Evolutionary conservation across 2,797 vertebrate species (phyloP), one percentile per base, ranked within the genome.

Genomic region (Rhinichthys osculus): DNA sequence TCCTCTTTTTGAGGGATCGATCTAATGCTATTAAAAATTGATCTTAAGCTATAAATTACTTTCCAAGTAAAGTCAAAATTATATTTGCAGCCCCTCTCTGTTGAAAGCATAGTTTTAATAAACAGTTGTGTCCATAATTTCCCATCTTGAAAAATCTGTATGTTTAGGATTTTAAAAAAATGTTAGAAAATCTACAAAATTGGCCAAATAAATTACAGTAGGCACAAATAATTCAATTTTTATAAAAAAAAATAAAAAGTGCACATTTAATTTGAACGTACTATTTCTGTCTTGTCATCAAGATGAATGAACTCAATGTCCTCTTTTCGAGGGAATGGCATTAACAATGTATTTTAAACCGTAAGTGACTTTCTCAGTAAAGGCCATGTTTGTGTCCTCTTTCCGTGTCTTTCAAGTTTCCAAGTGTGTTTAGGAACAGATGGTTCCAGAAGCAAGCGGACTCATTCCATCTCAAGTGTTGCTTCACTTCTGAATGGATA

Each of bases 401-500:
- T 73, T 82, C 16, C 7, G 2, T 38, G 14, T 67, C 23, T 35
- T 38, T 30, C 21, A 47, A 70, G 38, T 62, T 42, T 84, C 40
- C 66, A 66, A 73, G 77, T 83, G 66, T 52, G 7, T 30, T 80
- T 73, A 50, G 30, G 78, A 87, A 78, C 81, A 84, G 83, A 78
- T 35, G 77, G 72, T 76, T 80, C 67, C 50, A 23, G 30, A 84
- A 33, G 42, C 1, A 50, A 33, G 67, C 5, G 3, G 38, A 66
- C 67, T 38, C 30, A 3, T 82, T 78, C 42, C 52, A 64, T 70
- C 7, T 47, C 38, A 74, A 82, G 27, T 21, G 69, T 62, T 52
- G 21, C 73, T 86, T 82, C 62, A 19, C 84, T 83, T 85, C 86
- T 19, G 52, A 83, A 90, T 88, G 71, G 87, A 92, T 86, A 90